Percentiles rank a stretch among this genome's conserved stretches.
Conservation (phyloP, 2,888 invertebrate species). For the Amiota mariae region DNA sequence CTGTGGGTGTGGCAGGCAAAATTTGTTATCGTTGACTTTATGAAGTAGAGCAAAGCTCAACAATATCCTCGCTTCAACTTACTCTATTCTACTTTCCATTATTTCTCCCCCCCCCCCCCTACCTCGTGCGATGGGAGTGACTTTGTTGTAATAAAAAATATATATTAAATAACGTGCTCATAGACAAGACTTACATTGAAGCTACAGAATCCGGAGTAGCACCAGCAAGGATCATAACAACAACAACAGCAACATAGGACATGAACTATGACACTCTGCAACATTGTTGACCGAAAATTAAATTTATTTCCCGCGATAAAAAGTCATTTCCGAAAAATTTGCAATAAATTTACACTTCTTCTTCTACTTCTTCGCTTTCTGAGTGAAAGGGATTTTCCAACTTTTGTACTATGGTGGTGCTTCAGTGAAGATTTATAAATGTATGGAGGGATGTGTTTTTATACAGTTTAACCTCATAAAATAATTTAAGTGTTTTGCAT, state of each 20-base stretch:
- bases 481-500: too few species aligned
- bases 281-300: constrained; percentile 67
- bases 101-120: too few species aligned
- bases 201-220: too few species aligned
- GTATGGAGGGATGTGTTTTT: too few species aligned
- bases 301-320: constrained; percentile 66
- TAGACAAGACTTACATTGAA: too few species aligned
- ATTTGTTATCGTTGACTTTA: constrained; percentile 46
- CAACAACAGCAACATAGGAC: constrained; percentile 31
- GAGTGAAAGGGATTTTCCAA: not conserved
- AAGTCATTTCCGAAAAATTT: constrained; percentile 65
- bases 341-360: constrained; percentile 58
- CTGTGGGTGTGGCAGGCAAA: constrained; percentile 8
- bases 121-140: not conserved
- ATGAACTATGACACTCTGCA: constrained; percentile 17
- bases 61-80: not conserved
- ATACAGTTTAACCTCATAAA: too few species aligned
- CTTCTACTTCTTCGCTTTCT: not conserved
- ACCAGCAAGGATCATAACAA: constrained; percentile 1
- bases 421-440: too few species aligned
- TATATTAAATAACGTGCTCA: constrained; percentile 1
- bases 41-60: constrained; percentile 41
- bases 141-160: constrained; percentile 18
- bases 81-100: too few species aligned
- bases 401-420: too few species aligned